These are phyloP conservation scores for Andrena cerasifolii DNA, from an alignment of 1,140 invertebrate species.

Conservation along the genomic window DNA sequence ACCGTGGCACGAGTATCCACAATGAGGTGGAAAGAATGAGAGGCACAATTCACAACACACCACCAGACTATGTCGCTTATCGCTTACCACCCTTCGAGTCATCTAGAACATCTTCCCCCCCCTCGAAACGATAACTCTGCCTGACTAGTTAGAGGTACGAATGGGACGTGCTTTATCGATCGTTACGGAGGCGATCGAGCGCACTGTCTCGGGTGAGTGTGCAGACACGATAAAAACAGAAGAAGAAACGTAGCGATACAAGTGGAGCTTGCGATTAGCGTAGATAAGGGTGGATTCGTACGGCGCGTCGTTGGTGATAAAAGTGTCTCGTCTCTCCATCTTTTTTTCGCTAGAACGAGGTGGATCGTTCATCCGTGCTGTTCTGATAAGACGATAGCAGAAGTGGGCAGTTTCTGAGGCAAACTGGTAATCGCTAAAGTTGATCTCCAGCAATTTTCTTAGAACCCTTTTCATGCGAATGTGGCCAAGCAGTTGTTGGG, in stretches of 20 bases:
- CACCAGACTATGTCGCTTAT: neutral
- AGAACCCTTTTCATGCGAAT: too few relatives aligned
- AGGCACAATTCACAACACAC: neutral
- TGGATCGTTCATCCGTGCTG: neutral
- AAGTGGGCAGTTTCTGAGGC: too few relatives aligned
- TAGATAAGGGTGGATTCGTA: neutral
- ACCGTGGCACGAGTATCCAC: neutral
- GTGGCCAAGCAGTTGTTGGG: too few relatives aligned
- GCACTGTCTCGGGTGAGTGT: slow-evolving; percentile 38
- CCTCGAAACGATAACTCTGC: slow-evolving; percentile 8
- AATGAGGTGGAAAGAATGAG: neutral
- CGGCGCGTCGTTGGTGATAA: neutral
- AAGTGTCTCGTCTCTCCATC: neutral
- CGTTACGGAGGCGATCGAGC: slow-evolving; percentile 29
- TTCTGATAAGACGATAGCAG: neutral
- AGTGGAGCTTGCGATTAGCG: slow-evolving; percentile 18
- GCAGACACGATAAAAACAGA: neutral
- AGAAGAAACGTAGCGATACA: neutral
- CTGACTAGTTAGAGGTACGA: slow-evolving; percentile 43
- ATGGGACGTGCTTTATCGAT: slow-evolving; percentile 32
- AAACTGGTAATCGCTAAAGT: too few relatives aligned
- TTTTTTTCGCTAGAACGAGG: neutral
- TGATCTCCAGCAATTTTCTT: too few relatives aligned
- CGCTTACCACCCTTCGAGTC: neutral
- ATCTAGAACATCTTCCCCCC: neutral